Base-by-base conservation (phyloP, 2,888 invertebrate species). In the Orthosia gracilis region DNA sequence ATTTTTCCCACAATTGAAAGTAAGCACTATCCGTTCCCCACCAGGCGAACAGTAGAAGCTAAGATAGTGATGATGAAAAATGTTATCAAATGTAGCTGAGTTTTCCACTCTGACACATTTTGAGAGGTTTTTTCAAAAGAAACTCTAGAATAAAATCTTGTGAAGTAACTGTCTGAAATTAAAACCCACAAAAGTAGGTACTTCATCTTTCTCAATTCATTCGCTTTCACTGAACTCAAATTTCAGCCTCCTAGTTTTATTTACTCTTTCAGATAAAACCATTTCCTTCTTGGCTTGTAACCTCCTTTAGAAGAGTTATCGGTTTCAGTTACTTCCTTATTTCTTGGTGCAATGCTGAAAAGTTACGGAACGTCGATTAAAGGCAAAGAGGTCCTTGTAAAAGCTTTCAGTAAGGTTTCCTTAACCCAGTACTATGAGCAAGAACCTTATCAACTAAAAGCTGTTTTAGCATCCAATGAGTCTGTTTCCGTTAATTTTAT, bases 41-140 rank as follows among this genome's bases (percentile, higher is more conserved):
- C 40, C 64, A 78, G 80, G 73, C 31, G 3, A 55, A 31, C 64
- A 80, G 79, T 47, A n/a, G 40, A 72, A 61, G n/a, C 49, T 54
- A 65, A 23, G 67, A 68, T 64, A 68, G n/a, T 57, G 49, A 31
- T 62, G 13, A 49, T 68, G n/a, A 17, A 61, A 63, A 65, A 49
- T 23, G 2, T 13, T 55, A 2, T 49, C 31, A 31, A 40, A 66
- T 13, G n/a, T 13, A 31, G 21, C 18, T 0, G 21, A 57, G n/a
- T 40, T 0, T 40, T 40, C 40, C 40, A 9, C 40, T 40, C 40
- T 40, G 40, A 40, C 1, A 40, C 9, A 40, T 9, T 40, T 40
- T 40, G 40, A 9, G 31, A 31, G 5, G n/a, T 0, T 5, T 31
- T 31, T 31, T 31, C 4, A 31, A 31, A 31, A 31, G 31, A 31